Base-by-base conservation (phyloP, 2,113 vertebrate species). In the Caloenas nicobarica region DNA sequence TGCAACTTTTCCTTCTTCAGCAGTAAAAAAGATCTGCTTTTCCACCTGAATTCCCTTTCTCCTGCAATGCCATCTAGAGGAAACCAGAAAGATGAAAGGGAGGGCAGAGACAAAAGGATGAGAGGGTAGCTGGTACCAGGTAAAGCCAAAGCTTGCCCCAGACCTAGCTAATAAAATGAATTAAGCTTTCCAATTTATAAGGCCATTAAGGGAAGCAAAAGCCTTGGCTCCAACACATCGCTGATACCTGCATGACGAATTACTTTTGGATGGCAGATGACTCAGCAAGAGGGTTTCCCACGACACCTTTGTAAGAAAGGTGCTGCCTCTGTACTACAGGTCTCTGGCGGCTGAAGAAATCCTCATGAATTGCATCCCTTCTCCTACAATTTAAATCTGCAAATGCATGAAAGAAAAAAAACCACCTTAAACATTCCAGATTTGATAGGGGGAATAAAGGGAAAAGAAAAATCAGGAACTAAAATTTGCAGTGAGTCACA, bases 1-100 rank as follows among this genome's bases (percentile, higher is more conserved):
- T 70, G 82, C 74, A 81, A 82, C 61, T 93, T 61, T 22, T 29
- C 5, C 12, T 84, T 68, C 64, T 40, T 68, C 38, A 64, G 42
- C 68, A 88, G 42, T 4, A 11, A 65, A 70, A 42, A 18, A 46
- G 9, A 46, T 40, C 78, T 76, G 28, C 81, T 89, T 86, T 91
- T 77, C 42, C 51, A 18, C 53, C 16, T 2, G 73, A 91, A 87
- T 95, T 95, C 88, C 81, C 42, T 96, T 96, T 96, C 91, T 95
- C 94, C 95, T 96, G 87, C 78, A 95, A 95, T 92, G 95, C 96
- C 96, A 96, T 86, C 96, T 97, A 97, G 94, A 96, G 96, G 96
- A 96, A 87, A 50, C 31, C 77, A 24, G 72, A 15, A 40, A 46
- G 80, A 77, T 14, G 22, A 66, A 83, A 86, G 50, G 34, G 44